Conservation (phyloP, 2,797 vertebrate genomes). For the Microcaecilia unicolor region DNA sequence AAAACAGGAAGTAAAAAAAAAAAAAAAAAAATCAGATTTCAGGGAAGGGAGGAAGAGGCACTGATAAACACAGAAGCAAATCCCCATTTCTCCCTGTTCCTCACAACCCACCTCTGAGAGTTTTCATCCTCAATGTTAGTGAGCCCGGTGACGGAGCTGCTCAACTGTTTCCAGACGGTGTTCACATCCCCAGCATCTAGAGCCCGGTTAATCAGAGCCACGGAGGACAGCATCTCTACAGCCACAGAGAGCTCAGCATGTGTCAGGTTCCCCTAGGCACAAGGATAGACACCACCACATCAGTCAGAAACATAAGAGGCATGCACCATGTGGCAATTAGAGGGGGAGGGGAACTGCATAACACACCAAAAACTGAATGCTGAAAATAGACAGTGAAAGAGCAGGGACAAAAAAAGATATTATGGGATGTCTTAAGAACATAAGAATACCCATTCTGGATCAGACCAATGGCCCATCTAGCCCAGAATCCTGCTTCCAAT, state of each 20-base stretch:
- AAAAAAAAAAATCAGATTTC: neutral
- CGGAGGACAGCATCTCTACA: constrained; percentile 93
- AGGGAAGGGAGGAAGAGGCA: too few species aligned
- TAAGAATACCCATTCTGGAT: too few species aligned
- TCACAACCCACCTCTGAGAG: constrained; percentile 70
- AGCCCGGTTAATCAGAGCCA: constrained; percentile 89
- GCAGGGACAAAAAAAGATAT: neutral
- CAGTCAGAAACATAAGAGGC: too few species aligned
- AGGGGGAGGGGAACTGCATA: neutral
- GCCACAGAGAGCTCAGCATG: constrained; percentile 89
- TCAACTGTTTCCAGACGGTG: constrained; percentile 81
- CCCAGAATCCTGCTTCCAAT: too few species aligned
- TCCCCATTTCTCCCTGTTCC: neutral
- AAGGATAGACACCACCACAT: too few species aligned
- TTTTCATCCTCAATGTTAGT: constrained; percentile 90
- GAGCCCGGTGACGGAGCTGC: constrained; percentile 80
- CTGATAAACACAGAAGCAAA: neutral
- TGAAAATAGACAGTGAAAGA: too few species aligned
- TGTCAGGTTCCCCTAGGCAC: constrained; percentile 69
- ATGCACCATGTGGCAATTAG: too few species aligned
- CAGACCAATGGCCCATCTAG: too few species aligned
- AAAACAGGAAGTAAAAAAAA: too few species aligned
- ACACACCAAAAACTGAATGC: too few species aligned
- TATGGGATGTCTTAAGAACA: neutral
- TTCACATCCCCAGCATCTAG: constrained; percentile 75